Conservation (phyloP, 2,113 vertebrate species). For the Notarius lentiginosus region DNA sequence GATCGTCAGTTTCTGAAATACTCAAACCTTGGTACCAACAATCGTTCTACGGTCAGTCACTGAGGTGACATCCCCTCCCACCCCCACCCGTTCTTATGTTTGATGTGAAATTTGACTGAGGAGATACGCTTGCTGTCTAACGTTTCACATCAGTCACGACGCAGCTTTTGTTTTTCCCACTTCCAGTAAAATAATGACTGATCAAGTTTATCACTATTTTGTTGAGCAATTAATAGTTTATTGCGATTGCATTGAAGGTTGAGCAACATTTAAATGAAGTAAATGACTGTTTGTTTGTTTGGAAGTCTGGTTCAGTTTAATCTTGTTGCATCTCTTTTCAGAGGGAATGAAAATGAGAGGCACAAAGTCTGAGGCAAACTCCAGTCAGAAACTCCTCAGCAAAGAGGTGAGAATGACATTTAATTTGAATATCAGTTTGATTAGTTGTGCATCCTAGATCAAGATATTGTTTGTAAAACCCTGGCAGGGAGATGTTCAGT, state of each 20-base stretch:
- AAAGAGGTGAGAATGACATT: slow-evolving; percentile 78
- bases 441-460: not conserved
- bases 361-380: slow-evolving; percentile 76
- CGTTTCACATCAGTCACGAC: not conserved
- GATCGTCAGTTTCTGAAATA: not conserved
- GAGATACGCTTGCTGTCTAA: not conserved
- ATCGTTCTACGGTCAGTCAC: not conserved
- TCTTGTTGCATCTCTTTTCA: slow-evolving; percentile 49
- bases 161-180: not conserved
- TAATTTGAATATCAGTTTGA: not conserved
- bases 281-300: not conserved
- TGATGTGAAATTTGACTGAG: not conserved
- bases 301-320: not conserved
- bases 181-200: not conserved
- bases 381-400: slow-evolving; percentile 56
- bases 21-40: not conserved
- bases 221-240: too few relatives aligned
- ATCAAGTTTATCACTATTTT: not conserved
- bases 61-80: too few relatives aligned
- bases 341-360: slow-evolving; percentile 82
- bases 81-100: not conserved
- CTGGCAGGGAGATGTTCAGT: not conserved
- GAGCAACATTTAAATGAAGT: not conserved
- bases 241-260: not conserved
- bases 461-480: not conserved